Base-by-base conservation (phyloP, 2,888 invertebrate genomes). In the Dryadula phaetusa region DNA sequence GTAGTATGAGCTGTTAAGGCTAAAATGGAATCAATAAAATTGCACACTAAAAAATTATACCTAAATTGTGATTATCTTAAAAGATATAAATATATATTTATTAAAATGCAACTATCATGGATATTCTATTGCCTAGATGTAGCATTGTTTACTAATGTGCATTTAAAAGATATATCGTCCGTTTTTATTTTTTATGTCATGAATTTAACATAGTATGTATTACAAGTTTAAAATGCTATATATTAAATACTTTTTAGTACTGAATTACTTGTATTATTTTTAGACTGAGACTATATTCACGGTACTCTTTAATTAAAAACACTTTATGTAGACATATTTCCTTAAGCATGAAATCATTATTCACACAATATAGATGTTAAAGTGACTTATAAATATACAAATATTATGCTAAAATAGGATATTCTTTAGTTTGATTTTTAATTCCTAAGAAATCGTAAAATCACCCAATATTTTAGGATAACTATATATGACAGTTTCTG, bases 401-500 rank as follows among this genome's bases (percentile, higher is more conserved):
- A 49, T 47, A 47, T 47, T 47, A 47, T 47, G 49, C 49, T 52
- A 28, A 52, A 52, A 16, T 52, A 28, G 3, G 49, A 52, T 52
- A 34, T 47, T 28, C 20, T 60, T 46, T 62, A 47, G 16, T 62
- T 66, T 61, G 3, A 34, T 18, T 18, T 32, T 28, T 20, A 52
- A 69, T 60, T 66, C 44, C 54, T 69, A 70, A 37, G 64, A 62
- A 47, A 66, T 73, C 20, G 70, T 69, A 28, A 82, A 89, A 22
- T 88, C 84, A 22, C 84, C 85, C 34, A 87, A 82, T 32, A 81
- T 82, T 77, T 90, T 90, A 10, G 88, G 88, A 67, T 89, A 91
- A 18, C 87, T 78, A 72, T 88, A 91, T 44, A 90, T 80, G 3
- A 90, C 84, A 10, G 86, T 79, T 12, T 90, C 89, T 0, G 82